Base-by-base conservation (phyloP, 2,888 invertebrate species). In the Spilosoma lubricipeda region DNA sequence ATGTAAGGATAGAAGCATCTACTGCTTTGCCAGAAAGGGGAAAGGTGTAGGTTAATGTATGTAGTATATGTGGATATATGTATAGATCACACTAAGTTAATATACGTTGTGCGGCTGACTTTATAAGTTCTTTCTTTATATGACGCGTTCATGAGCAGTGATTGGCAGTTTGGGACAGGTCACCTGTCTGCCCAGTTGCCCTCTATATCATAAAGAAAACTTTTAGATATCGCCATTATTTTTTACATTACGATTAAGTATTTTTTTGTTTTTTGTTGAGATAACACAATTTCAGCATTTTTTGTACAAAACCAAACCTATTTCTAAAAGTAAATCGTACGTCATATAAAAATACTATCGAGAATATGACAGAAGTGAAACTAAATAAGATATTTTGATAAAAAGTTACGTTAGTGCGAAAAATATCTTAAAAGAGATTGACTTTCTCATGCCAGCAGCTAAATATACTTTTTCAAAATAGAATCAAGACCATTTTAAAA, bases 391-490 rank as follows among this genome's bases (percentile, higher is more conserved):
- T 52, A 52, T 23, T 20, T 23, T 8, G 4, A 52, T 52, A 23
- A 56, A 56, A n/a, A 56, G 23, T 23, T 52, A 11, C n/a, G n/a
- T 8, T n/a, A 27, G 13, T 56, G n/a, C 56, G 11, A 27, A 13
- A 56, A 11, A 27, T 27, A 56, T 27, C 13, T 56, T 27, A 56
- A 27, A 56, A 27, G 27, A 56, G 56, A n/a, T 56, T 9, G 11
- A 27, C n/a, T 11, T 56, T 56, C 27, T 1, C 56, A 27, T 2
- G 52, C 52, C 52, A 18, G 5, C 7, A 3, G 48, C 48, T 20
- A 79, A 36, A 71, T 76, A 76, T 59, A 80, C 67, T 70, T 23
- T n/a, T 67, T 64, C 56, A 45, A 36, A 79, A 75, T 70, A 42
- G 39, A 56, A 73, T 27, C 56, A 74, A 66, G 36, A 42, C 8